These are phyloP conservation scores for Tetragnatha montana DNA, from an alignment of 2,888 invertebrate genomes.

Conservation along the genomic window DNA sequence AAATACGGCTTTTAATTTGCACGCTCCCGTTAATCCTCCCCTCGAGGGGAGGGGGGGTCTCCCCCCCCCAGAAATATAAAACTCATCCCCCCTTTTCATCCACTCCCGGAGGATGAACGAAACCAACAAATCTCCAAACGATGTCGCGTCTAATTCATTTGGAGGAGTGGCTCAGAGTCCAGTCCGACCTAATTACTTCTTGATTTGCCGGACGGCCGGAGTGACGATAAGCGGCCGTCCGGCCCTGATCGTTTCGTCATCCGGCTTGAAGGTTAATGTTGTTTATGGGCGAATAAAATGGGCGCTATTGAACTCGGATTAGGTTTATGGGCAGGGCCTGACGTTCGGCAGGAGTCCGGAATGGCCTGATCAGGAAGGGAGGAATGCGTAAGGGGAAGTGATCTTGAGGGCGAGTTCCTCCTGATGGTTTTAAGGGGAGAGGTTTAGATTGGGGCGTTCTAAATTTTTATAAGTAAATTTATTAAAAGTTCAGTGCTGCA, in stretches of 20 bases:
- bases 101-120: slow-evolving; percentile 27
- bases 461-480: too few species aligned
- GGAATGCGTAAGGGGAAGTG: too few species aligned
- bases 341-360: neutral
- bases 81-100: neutral
- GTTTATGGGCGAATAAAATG: slow-evolving; percentile 45
- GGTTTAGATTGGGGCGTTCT: slow-evolving; percentile 24
- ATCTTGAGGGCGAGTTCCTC: neutral
- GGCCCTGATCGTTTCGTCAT: slow-evolving; percentile 41
- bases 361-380: neutral
- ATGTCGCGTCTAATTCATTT: slow-evolving; percentile 31
- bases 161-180: neutral
- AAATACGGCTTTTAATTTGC: slow-evolving; percentile 53
- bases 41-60: neutral
- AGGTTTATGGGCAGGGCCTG: slow-evolving; percentile 30
- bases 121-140: slow-evolving; percentile 62
- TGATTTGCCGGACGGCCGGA: slow-evolving; percentile 52
- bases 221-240: slow-evolving; percentile 51
- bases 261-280: slow-evolving; percentile 49
- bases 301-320: slow-evolving; percentile 23
- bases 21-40: slow-evolving; percentile 21
- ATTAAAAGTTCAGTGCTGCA: slow-evolving; percentile 45
- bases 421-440: neutral
- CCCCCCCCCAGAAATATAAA: neutral
- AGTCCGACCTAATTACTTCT: slow-evolving; percentile 55